Evolutionary conservation across 2,113 vertebrate genomes (phyloP), one percentile per base, ranked within the genome.

Genomic region (Tyrannus savana): DNA sequence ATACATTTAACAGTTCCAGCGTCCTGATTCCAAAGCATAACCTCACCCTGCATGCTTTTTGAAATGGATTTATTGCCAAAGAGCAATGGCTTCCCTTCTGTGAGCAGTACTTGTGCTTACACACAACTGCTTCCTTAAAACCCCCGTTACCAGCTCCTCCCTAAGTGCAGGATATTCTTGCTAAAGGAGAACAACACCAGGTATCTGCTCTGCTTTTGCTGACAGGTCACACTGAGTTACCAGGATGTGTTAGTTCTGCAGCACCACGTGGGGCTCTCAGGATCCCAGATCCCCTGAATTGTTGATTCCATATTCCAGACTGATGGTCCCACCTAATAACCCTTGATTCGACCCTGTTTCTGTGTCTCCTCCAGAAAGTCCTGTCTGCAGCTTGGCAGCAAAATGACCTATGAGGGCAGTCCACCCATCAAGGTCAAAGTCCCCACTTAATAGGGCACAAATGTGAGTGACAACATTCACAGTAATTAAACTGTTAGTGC

Each of bases 401-500:
- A 46, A 81, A 87, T 30, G 56, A 64, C 62, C 62, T 68, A 12
- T 27, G 41, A 67, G 73, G n/a, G 41, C 83, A 79, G 71, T 24
- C 60, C 23, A 87, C 69, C 76, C 76, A 64, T 31, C 79, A 95
- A 94, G 95, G 95, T 97, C 95, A 72, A 71, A 81, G 53, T 82
- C 80, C 11, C 88, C 80, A 84, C 60, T 90, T 94, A 95, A 84
- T 30, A 89, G 69, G 88, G 69, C 83, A 86, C 80, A 56, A 94
- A 85, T 80, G 22, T 87, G 87, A 96, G 93, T 96, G 96, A 94
- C 93, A 96, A 72, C 92, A 92, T 96, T 96, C 92, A 87, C 19
- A 75, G 96, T 84, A 90, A 95, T 97, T 96, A 96, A 94, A 96
- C 56, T 90, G 86, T 92, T 95, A 90, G 83, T 46, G 93, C 76